A percentile compares a stretch with the other conserved stretches of the same genome.
These are phyloP conservation scores for Hirudinaria manillensis DNA, from an alignment of 2,888 invertebrate genomes.

Conservation along the genomic window DNA sequence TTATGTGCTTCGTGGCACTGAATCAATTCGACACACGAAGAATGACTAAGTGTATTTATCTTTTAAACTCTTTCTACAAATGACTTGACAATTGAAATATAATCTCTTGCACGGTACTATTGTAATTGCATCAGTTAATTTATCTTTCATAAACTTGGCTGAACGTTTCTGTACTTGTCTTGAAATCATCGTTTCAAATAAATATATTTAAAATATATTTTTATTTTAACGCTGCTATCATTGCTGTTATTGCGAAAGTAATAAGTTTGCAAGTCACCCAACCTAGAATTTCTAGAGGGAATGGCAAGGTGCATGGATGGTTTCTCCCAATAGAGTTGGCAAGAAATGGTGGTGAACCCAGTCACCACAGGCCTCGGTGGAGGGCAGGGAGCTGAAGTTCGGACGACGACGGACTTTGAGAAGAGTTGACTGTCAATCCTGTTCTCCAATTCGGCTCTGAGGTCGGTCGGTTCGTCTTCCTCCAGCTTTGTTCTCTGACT, in stretches of 20 bases:
- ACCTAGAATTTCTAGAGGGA: not conserved
- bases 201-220: too few relatives aligned
- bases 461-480: constrained; percentile 42
- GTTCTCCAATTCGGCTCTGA: constrained; percentile 46
- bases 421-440: constrained; percentile 6
- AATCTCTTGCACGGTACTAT: not conserved
- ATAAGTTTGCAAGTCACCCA: not conserved
- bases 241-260: too few relatives aligned
- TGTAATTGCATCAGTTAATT: not conserved
- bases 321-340: constrained; percentile 53
- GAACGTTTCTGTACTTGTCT: too few relatives aligned
- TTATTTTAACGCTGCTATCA: too few relatives aligned
- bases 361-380: constrained; percentile 48
- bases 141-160: not conserved
- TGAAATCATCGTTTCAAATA: too few relatives aligned
- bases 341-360: constrained; percentile 48
- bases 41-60: too few relatives aligned
- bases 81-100: not conserved
- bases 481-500: constrained; percentile 52
- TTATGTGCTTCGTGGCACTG: constrained; percentile 1
- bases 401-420: constrained; percentile 46
- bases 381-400: constrained; percentile 52
- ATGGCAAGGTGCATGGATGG: constrained; percentile 48
- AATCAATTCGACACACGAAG: not conserved
- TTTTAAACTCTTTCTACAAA: not conserved